Conservation (phyloP, 1,140 invertebrate species). For the Acromyrmex echinatior region DNA sequence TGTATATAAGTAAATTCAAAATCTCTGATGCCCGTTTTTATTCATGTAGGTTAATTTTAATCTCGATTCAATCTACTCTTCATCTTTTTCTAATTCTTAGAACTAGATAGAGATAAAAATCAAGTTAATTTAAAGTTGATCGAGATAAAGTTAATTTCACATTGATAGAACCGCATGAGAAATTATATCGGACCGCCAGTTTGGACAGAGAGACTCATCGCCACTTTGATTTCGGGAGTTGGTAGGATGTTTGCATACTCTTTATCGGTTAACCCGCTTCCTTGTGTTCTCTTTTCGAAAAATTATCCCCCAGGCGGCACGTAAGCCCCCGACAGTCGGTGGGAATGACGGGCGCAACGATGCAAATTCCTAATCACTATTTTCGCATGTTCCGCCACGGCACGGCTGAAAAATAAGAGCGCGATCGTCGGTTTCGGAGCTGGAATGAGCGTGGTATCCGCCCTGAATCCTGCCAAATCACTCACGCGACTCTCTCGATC, state of each 20-base stretch:
- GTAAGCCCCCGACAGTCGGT: conserved; percentile 50
- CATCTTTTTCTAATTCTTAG: no score
- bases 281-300: conserved; percentile 50
- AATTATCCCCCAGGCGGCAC: conserved; percentile 37
- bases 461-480: conserved; percentile 46
- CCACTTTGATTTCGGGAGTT: conserved; percentile 1
- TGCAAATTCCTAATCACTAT: conserved; percentile 72
- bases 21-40: not conserved
- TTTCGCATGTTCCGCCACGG: conserved; percentile 57
- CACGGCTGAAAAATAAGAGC: conserved; percentile 60
- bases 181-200: not conserved
- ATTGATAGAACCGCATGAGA: not conserved
- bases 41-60: no score
- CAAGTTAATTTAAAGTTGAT: no score
- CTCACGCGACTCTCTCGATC: conserved; percentile 62
- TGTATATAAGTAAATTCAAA: not conserved
- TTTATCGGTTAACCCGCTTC: conserved; percentile 18
- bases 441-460: conserved; percentile 32
- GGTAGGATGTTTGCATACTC: conserved; percentile 32
- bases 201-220: conserved; percentile 1
- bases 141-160: no score
- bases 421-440: conserved; percentile 55
- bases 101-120: no score
- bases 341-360: conserved; percentile 73
- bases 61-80: no score